Evolutionary conservation across 2,797 vertebrate genomes (phyloP).

Genomic region (Ceyx erithaca): DNA sequence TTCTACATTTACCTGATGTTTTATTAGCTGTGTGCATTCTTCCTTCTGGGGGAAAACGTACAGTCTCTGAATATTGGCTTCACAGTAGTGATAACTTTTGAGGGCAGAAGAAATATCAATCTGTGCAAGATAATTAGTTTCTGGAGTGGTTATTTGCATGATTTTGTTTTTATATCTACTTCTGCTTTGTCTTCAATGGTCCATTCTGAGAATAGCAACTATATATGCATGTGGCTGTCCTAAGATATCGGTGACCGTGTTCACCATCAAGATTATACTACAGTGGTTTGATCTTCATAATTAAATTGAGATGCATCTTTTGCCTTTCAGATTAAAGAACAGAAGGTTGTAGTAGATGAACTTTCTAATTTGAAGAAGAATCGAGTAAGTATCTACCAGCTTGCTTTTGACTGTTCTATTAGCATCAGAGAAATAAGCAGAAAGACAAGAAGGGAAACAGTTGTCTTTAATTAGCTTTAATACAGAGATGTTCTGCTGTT

Average conservation of each 20-base stretch:
- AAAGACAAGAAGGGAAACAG: neutral
- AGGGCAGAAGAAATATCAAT: neutral
- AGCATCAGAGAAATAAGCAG: neutral
- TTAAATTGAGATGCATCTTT: neutral
- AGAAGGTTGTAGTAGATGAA: slow-evolving; percentile 91
- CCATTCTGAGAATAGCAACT: neutral
- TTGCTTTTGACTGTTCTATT: neutral
- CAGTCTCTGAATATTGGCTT: neutral
- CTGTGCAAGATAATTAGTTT: neutral
- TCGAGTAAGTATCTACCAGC: slow-evolving; percentile 79
- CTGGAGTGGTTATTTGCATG: neutral
- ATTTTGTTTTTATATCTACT: neutral
- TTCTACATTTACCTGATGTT: neutral
- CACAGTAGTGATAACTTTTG: neutral
- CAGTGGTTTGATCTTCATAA: neutral
- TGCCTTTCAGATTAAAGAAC: slow-evolving; percentile 88
- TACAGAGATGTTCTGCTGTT: neutral
- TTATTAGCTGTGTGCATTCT: neutral
- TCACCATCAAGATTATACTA: neutral
- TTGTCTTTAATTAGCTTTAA: neutral
- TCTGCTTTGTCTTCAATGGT: neutral
- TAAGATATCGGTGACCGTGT: neutral
- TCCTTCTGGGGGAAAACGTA: neutral
- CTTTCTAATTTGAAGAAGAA: slow-evolving; percentile 94
- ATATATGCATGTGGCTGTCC: neutral